Evolutionary conservation across 2,888 invertebrate genomes (phyloP).

Genomic region (Caenorhabditis virilis): DNA sequence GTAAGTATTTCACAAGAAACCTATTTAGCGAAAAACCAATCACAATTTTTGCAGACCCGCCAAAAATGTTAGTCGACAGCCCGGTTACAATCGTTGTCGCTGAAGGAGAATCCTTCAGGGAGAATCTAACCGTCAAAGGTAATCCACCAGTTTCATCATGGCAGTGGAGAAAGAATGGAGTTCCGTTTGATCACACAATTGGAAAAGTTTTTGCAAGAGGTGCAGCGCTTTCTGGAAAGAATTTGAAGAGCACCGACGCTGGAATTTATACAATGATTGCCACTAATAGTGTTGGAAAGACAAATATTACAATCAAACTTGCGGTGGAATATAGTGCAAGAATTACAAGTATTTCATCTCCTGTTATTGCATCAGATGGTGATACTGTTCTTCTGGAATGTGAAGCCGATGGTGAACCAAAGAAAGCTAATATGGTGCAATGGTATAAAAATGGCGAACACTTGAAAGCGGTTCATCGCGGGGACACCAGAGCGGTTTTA

Average conservation of each 20-base stretch:
- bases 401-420: slow-evolving; percentile 64
- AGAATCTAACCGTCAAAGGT: slow-evolving; percentile 62
- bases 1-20: slow-evolving; percentile 41
- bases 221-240: slow-evolving; percentile 47
- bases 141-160: slow-evolving; percentile 64
- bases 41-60: slow-evolving; percentile 53
- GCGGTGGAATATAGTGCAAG: slow-evolving; percentile 62
- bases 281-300: slow-evolving; percentile 60
- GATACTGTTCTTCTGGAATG: slow-evolving; percentile 66
- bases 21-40: background rate
- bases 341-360: slow-evolving; percentile 58
- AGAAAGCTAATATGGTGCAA: slow-evolving; percentile 57
- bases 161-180: slow-evolving; percentile 61
- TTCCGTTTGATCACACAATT: slow-evolving; percentile 58
- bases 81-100: slow-evolving; percentile 59
- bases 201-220: slow-evolving; percentile 57
- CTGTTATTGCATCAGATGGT: slow-evolving; percentile 59
- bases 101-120: slow-evolving; percentile 66
- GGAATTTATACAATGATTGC: slow-evolving; percentile 63
- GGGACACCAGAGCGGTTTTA: slow-evolving; percentile 45
- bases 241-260: slow-evolving; percentile 53
- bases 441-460: slow-evolving; percentile 55
- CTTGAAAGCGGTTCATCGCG: slow-evolving; percentile 13
- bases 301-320: slow-evolving; percentile 61
- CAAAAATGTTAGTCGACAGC: slow-evolving; percentile 57